Conservation (phyloP, 2,797 vertebrate genomes). For the Menidia menidia region DNA sequence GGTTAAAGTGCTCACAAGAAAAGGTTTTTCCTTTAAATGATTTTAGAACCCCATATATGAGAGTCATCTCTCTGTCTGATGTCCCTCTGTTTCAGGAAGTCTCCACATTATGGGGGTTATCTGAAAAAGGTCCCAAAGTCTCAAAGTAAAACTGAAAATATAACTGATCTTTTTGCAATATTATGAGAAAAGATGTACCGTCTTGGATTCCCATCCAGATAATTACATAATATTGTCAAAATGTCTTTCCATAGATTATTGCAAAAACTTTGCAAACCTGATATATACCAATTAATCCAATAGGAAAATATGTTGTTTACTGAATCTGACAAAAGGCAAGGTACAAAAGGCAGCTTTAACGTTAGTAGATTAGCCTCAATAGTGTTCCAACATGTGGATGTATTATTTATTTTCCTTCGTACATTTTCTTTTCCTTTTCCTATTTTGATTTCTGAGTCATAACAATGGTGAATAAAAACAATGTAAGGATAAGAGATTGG, state of each 20-base stretch:
- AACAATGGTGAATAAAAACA: not conserved
- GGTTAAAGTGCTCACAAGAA: no score
- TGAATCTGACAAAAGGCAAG: not conserved
- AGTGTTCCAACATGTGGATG: not conserved
- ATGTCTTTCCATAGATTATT: not conserved
- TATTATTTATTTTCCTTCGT: not conserved
- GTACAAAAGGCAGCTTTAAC: not conserved
- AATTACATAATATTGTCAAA: not conserved
- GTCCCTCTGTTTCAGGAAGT: no score
- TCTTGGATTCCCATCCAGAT: not conserved
- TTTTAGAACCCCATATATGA: no score
- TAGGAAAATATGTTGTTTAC: not conserved
- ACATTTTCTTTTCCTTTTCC: not conserved
- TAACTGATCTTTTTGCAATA: no score
- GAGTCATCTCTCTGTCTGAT: no score
- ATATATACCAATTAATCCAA: not conserved
- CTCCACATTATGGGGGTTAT: no score
- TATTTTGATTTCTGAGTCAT: not conserved
- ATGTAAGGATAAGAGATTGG: conserved; percentile 43
- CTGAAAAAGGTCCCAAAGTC: no score
- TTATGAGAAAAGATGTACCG: not conserved
- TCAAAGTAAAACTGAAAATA: no score
- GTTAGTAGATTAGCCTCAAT: not conserved
- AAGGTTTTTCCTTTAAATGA: no score
- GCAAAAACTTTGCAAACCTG: not conserved